Percentiles rank a stretch among this genome's conserved stretches.
Conservation (phyloP, 2,888 invertebrate species). For the Salpingus planirostris region DNA sequence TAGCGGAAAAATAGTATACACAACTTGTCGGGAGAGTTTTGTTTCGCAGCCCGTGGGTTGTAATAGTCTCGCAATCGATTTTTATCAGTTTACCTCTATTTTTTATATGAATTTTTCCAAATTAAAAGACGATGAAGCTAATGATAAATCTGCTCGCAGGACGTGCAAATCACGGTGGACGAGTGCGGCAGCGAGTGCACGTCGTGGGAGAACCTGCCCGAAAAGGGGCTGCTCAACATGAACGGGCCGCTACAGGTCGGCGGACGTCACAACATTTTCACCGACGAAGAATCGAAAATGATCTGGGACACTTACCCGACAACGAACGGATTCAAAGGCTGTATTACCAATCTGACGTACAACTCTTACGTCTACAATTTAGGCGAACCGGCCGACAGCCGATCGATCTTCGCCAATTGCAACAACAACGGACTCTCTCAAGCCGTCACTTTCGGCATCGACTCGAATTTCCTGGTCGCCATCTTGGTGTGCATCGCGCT, state of each 20-base stretch:
- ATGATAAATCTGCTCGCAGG: too few relatives aligned
- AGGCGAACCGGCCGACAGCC: slow-evolving; percentile 64
- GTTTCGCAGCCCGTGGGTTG: too few relatives aligned
- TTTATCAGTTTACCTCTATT: too few relatives aligned
- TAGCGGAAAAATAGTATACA: too few relatives aligned
- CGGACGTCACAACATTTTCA: slow-evolving; percentile 59
- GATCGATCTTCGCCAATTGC: slow-evolving; percentile 62
- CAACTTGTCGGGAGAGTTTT: too few relatives aligned
- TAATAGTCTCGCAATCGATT: too few relatives aligned
- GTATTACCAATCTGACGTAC: slow-evolving; percentile 84
- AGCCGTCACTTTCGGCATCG: slow-evolving; percentile 74
- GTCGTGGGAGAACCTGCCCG: slow-evolving; percentile 26
- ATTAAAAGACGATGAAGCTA: too few relatives aligned
- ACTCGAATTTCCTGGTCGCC: slow-evolving; percentile 80
- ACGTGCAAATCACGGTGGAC: slow-evolving; percentile 36
- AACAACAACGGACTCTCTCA: slow-evolving; percentile 60
- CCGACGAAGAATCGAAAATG: slow-evolving; percentile 50
- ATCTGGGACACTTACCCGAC: slow-evolving; percentile 66
- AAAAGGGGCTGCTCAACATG: slow-evolving; percentile 45
- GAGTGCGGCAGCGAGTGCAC: slow-evolving; percentile 37
- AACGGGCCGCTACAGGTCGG: slow-evolving; percentile 86
- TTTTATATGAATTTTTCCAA: too few relatives aligned
- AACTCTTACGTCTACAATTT: slow-evolving; percentile 84
- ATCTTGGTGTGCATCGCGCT: slow-evolving; percentile 82
- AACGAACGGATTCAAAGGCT: slow-evolving; percentile 71